Conservation (phyloP, 2,797 vertebrate genomes). For the Acanthopagrus latus region DNA sequence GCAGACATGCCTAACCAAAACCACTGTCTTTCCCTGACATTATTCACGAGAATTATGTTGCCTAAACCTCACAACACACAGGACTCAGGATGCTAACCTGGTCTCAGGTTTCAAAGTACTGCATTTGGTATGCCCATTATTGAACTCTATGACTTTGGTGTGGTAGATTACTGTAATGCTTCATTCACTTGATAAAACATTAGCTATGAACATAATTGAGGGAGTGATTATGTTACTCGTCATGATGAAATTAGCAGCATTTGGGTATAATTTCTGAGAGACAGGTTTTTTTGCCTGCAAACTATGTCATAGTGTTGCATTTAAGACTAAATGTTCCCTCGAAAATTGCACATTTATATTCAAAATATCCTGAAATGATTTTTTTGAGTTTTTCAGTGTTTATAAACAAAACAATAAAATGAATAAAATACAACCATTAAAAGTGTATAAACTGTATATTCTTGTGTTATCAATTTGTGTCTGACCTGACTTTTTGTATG, state of each 20-base stretch:
- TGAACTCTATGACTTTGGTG: neutral
- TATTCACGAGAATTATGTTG: neutral
- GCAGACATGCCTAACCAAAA: neutral
- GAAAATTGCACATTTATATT: neutral
- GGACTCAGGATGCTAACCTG: neutral
- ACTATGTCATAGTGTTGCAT: neutral
- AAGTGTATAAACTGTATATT: neutral
- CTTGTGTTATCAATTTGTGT: neutral
- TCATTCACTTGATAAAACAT: neutral
- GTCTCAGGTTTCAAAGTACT: neutral
- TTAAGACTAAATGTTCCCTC: neutral
- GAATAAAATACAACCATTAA: neutral
- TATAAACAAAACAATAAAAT: neutral
- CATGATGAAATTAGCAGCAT: neutral
- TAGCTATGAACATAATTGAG: neutral
- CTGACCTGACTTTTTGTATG: neutral
- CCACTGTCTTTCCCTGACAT: neutral
- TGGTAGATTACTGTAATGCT: neutral
- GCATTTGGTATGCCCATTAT: neutral
- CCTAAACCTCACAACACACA: neutral
- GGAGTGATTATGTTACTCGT: neutral
- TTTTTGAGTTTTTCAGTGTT: neutral
- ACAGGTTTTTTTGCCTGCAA: neutral
- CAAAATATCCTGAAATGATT: neutral
- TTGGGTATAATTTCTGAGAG: neutral